Percentiles rank a stretch among this genome's conserved stretches.
These are phyloP conservation scores for Hemibagrus wyckioides DNA, from an alignment of 2,113 vertebrate species.

Conservation along the genomic window DNA sequence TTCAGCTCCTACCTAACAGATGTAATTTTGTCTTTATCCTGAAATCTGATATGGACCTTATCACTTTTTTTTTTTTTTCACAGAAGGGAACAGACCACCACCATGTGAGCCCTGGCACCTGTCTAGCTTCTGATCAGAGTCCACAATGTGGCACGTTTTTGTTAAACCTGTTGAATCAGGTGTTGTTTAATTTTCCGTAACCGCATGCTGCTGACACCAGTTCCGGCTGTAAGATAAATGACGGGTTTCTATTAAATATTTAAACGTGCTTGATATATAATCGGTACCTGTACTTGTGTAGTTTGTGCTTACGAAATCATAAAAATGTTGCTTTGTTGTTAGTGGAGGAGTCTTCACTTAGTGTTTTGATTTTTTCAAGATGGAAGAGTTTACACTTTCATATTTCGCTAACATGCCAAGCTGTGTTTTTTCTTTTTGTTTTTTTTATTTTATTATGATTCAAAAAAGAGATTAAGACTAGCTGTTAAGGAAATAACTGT, in stretches of 20 bases:
- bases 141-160: neutral
- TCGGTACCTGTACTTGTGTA: neutral
- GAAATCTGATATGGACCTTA: neutral
- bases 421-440: neutral
- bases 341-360: neutral
- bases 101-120: neutral
- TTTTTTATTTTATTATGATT: neutral
- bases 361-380: neutral
- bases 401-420: neutral
- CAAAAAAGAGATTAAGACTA: too few species aligned
- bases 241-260: neutral
- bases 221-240: neutral
- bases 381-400: neutral
- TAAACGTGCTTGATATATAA: neutral
- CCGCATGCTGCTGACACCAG: neutral
- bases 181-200: neutral
- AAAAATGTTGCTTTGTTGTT: neutral
- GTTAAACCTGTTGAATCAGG: neutral
- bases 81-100: neutral
- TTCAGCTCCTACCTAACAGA: neutral
- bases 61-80: neutral
- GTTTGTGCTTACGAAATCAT: neutral
- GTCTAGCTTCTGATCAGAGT: neutral
- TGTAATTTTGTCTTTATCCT: slow-evolving; percentile 3
- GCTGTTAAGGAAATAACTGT: neutral